A percentile compares a stretch with the other conserved stretches of the same genome.
These are phyloP conservation scores for Thamnophis elegans DNA, from an alignment of 2,797 vertebrate genomes.

Conservation along the genomic window DNA sequence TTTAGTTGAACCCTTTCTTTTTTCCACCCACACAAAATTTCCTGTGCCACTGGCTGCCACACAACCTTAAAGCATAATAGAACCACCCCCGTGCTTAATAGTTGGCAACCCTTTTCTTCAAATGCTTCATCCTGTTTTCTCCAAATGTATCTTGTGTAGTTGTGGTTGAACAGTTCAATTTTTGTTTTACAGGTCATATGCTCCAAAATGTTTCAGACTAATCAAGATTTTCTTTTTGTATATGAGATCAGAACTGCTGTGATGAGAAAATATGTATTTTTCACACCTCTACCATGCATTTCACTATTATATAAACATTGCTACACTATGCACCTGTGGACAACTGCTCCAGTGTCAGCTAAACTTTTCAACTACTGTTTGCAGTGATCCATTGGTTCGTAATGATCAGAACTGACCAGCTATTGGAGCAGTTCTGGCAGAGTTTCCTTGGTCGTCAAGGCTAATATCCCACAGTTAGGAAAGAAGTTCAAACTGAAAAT, in stretches of 20 bases:
- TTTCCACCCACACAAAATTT: not conserved
- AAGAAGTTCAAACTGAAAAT: not conserved
- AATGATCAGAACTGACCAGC: not conserved
- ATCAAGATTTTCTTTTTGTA: not conserved
- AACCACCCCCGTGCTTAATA: not conserved
- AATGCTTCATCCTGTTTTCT: not conserved
- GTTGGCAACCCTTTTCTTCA: not conserved
- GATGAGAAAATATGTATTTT: not conserved
- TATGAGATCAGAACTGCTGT: not conserved
- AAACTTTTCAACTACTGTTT: not conserved
- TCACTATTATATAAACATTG: not conserved
- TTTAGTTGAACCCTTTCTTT: not conserved
- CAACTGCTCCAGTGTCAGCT: not conserved
- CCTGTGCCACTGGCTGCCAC: not conserved
- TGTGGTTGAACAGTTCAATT: not conserved
- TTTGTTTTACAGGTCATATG: not conserved
- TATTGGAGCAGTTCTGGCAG: not conserved
- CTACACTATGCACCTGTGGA: not conserved
- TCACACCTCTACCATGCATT: not conserved
- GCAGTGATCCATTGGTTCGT: not conserved
- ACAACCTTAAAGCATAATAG: not conserved
- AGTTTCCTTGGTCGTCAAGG: not conserved
- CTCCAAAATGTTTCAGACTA: not conserved
- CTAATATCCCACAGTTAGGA: not conserved
- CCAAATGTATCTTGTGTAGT: not conserved